Evolutionary conservation across 2,888 invertebrate species (phyloP).

Genomic region (Athalia rosae): DNA sequence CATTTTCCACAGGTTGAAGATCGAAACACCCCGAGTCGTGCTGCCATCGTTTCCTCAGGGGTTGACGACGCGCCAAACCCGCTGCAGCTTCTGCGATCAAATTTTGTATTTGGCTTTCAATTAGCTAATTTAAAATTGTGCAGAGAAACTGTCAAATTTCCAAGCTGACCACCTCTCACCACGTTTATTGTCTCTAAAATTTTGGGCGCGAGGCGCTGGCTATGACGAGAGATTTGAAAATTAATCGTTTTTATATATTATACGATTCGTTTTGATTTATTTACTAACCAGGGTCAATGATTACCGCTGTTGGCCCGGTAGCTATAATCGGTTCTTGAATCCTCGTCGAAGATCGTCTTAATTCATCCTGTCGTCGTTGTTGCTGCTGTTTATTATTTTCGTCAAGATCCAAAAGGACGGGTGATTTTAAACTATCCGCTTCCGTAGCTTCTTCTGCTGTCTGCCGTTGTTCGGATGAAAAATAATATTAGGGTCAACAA

Average conservation of each 20-base stretch:
- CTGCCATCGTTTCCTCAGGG: constrained; percentile 65
- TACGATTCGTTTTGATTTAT: not conserved
- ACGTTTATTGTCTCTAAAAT: no score
- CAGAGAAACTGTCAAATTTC: not conserved
- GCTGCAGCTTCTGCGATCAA: constrained; percentile 16
- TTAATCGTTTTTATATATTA: not conserved
- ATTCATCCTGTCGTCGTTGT: constrained; percentile 20
- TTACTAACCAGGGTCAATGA: constrained; percentile 28
- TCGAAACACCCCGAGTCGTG: constrained; percentile 46
- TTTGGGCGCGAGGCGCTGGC: no score
- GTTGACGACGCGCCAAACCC: constrained; percentile 56
- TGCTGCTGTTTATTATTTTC: constrained; percentile 69
- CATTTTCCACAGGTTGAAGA: constrained; percentile 8
- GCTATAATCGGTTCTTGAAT: not conserved
- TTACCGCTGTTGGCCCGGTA: not conserved
- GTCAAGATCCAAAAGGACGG: constrained; percentile 69
- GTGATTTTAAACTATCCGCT: constrained; percentile 65
- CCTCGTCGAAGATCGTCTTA: constrained; percentile 25
- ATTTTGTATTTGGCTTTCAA: not conserved
- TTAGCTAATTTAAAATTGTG: not conserved
- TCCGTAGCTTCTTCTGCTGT: constrained; percentile 66
- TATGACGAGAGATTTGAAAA: no score
- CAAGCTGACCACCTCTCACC: not conserved
- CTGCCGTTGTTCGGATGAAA: constrained; percentile 49
- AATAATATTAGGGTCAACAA: no score